Evolutionary conservation across 2,113 vertebrate genomes (phyloP).

Genomic region (Callospermophilus lateralis): DNA sequence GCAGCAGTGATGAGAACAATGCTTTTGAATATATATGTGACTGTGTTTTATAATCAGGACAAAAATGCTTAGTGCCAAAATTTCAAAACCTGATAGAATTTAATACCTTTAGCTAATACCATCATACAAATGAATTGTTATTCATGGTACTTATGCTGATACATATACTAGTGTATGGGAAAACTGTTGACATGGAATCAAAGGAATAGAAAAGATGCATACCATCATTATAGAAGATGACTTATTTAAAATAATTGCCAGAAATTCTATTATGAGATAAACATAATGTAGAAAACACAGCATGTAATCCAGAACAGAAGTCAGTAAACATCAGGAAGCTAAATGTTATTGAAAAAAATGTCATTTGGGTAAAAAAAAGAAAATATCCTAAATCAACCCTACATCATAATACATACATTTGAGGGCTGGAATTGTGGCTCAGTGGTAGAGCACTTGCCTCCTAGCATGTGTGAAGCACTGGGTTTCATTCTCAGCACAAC

Average conservation of each 20-base stretch:
- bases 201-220: not conserved
- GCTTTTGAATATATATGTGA: not conserved
- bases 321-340: not conserved
- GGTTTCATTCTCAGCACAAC: no score
- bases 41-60: constrained; percentile 5
- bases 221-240: not conserved
- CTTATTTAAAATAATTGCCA: not conserved
- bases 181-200: not conserved
- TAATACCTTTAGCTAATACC: not conserved
- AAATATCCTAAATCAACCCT: not conserved
- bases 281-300: not conserved
- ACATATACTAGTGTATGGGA: not conserved
- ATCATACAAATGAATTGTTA: not conserved
- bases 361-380: not conserved
- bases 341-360: not conserved
- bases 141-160: not conserved
- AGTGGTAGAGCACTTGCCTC: no score
- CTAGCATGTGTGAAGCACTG: no score
- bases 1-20: not conserved
- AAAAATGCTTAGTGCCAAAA: not conserved
- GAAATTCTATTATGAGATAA: not conserved
- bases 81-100: constrained; percentile 6
- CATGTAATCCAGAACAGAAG: not conserved
- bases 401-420: not conserved
- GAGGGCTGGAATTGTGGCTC: not conserved